Conservation (phyloP, 2,797 vertebrate species). For the Serranus cabrilla region DNA sequence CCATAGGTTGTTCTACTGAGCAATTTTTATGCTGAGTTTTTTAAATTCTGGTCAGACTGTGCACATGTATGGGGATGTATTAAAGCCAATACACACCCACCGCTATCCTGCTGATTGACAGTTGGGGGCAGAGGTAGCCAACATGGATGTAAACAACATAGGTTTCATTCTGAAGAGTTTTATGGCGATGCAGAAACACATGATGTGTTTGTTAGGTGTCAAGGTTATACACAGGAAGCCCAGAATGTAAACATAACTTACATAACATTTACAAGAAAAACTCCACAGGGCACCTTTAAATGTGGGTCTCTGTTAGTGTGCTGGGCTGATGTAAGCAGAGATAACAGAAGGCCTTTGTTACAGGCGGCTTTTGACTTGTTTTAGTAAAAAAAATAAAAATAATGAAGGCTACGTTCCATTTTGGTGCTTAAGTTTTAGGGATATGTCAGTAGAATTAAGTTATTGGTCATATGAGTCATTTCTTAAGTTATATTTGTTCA, state of each 20-base stretch:
- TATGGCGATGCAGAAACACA: neutral
- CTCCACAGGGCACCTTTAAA: neutral
- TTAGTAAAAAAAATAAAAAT: neutral
- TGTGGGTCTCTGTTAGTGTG: neutral
- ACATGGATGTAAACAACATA: neutral
- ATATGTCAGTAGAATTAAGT: too few relatives aligned
- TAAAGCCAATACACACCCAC: too few relatives aligned
- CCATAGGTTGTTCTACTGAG: too few relatives aligned
- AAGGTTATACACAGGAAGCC: neutral
- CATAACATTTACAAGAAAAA: neutral
- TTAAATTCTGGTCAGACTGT: too few relatives aligned
- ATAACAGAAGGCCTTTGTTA: neutral
- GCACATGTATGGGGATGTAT: too few relatives aligned
- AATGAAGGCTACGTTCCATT: neutral
- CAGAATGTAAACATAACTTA: neutral
- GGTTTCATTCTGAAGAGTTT: neutral
- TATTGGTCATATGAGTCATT: too few relatives aligned
- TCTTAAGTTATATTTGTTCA: too few relatives aligned
- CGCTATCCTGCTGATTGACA: too few relatives aligned
- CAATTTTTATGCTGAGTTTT: too few relatives aligned
- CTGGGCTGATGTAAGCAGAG: neutral
- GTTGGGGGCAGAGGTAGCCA: neutral
- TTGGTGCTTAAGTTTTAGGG: conserved; percentile 6
- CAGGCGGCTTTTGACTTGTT: neutral
- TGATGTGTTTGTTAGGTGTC: neutral